phyloP scores from a whole-genome alignment of 2,888 invertebrate genomes.

The Sphaerophoria rueppellii region DNA sequence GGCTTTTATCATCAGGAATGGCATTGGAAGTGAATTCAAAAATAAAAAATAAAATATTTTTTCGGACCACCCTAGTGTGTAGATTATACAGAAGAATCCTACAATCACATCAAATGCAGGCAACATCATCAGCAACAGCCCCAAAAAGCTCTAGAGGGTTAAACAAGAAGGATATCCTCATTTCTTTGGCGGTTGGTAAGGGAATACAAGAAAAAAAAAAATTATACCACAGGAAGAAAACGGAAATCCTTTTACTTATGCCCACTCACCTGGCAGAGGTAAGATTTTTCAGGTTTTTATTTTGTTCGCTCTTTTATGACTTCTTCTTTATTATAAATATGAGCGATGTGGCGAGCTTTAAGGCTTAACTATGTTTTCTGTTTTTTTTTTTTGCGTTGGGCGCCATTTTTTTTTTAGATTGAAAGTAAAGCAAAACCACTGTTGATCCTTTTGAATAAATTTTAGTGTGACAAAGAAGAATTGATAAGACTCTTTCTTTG shows the following conservation, averaged over 20 bases:
- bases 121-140: slow-evolving; percentile 34
- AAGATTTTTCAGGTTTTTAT: slow-evolving; percentile 24
- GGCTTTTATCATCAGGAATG: too few species aligned
- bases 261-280: slow-evolving; percentile 43
- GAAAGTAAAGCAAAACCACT: slow-evolving; percentile 2
- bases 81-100: slow-evolving; percentile 45
- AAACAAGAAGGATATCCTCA: slow-evolving; percentile 43
- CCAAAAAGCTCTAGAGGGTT: slow-evolving; percentile 36
- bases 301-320: slow-evolving; percentile 15
- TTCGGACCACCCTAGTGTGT: too few species aligned
- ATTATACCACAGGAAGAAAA: background rate
- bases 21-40: too few species aligned
- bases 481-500: background rate
- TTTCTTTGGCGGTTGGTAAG: slow-evolving; percentile 32
- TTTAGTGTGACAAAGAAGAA: slow-evolving; percentile 17
- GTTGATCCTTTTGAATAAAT: slow-evolving; percentile 30
- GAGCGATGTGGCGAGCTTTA: slow-evolving; percentile 26
- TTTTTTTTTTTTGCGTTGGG: slow-evolving; percentile 36
- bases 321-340: slow-evolving; percentile 13
- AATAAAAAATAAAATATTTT: too few species aligned
- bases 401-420: slow-evolving; percentile 36
- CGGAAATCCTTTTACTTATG: slow-evolving; percentile 55
- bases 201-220: background rate
- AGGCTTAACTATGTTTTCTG: slow-evolving; percentile 27
- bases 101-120: slow-evolving; percentile 41